Evolutionary conservation across 1,140 invertebrate genomes (phyloP).

Genomic region (Stegodyphus mimosarum): DNA sequence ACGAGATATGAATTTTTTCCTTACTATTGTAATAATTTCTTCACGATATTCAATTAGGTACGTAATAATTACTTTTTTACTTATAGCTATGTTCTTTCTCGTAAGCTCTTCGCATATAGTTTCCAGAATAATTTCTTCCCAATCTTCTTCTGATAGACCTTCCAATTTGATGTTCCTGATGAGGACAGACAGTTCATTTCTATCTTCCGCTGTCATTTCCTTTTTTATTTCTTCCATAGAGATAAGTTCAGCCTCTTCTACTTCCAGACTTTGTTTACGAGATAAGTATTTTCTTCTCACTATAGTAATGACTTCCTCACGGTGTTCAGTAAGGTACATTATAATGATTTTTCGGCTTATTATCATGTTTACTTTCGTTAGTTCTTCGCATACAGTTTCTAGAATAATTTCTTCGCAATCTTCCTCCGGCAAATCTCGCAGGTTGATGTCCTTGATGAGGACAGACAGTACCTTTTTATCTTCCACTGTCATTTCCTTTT

Average conservation of each 20-base stretch:
- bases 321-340: not conserved
- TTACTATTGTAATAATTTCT: conserved; percentile 16
- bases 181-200: not conserved
- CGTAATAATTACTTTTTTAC: not conserved
- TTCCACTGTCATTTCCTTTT: conserved; percentile 30
- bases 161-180: not conserved
- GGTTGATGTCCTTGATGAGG: not conserved
- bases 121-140: not conserved
- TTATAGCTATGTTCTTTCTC: not conserved
- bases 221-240: not conserved
- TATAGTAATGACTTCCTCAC: not conserved
- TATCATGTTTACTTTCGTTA: not conserved
- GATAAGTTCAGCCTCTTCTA: not conserved
- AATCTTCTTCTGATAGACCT: not conserved
- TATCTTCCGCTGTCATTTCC: not conserved
- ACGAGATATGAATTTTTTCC: conserved; percentile 9
- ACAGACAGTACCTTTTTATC: not conserved
- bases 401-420: not conserved
- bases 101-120: not conserved
- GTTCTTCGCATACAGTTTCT: not conserved
- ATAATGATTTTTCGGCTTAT: not conserved
- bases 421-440: not conserved
- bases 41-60: conserved; percentile 1
- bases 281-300: not conserved
- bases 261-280: not conserved